Base-by-base conservation (phyloP, 2,888 invertebrate species). In the Pandemis corylana region DNA sequence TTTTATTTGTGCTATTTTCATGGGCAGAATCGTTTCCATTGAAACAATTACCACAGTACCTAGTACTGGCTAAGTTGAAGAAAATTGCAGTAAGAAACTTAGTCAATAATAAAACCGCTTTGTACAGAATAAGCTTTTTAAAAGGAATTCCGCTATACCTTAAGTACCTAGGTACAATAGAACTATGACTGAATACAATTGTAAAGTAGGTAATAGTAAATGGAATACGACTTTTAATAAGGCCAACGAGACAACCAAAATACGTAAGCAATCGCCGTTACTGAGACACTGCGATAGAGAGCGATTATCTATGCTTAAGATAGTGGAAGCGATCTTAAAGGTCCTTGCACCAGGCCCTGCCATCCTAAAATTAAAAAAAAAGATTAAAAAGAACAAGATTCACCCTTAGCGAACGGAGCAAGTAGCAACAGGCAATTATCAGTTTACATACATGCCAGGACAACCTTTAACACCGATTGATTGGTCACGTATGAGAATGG, bases 31-130 rank as follows among this genome's bases (percentile, higher is more conserved):
- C 67, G 42, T 67, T 71, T 72, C 36, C 67, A 13, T 4, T 61
- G 67, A 72, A 72, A 42, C 51, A 9, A 62, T 67, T 53, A 67
- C 36, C 44, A 13, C 28, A 4, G 13, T 67, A 62, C 72, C 61
- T 1, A 61, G 72, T 72, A 72, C 42, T 62, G 20, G 9, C 64
- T 41, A 53, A 20, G 28, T 61, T 67, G 20, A 42, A 51, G 13
- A n/a, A 62, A 53, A 66, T 67, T 51, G 51, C 28, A 44, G 62
- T 56, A 56, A 15, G 51, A 15, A 67, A 68, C 68, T 15, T 44
- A 20, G 44, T 41, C 56, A 44, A 68, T 44, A 42, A 68, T 44
- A 20, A 56, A 5, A 56, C 9, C 15, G 51, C 53, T 53, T 53
- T 46, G 56, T 20, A 13, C 12, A 10, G 49, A 12, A 4, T 49